Evolutionary conservation across 2,113 vertebrate species (phyloP), one percentile per base, ranked within the genome.

Genomic region (Numenius arquata): DNA sequence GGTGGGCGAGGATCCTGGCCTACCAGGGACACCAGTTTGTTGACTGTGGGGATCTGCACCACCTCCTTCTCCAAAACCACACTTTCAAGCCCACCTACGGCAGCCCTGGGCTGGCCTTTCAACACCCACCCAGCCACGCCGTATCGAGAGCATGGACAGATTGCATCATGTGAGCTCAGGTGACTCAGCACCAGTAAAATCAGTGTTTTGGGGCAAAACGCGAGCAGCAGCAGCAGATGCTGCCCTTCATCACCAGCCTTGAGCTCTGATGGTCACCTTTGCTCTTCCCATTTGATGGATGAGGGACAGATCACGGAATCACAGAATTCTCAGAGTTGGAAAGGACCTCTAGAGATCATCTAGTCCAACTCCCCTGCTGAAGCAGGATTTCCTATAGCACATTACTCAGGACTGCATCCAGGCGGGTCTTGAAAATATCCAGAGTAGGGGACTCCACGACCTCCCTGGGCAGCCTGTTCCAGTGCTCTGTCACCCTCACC

Each of bases 121-220:
- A 12, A 41, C 78, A 52, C 59, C 55, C 62, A 50, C n/a, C 15
- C 1, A 0, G 9, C 15, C 40, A 21, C 0, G 0, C 15, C 0
- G 0, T 29, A 38, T 20, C 2, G 7, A 50, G 12, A n/a, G 41
- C 56, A 19, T 0, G 1, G 48, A 22, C 85, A 71, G 40, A 50
- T 11, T 20, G 11, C 45, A 55, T 3, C n/a, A 22, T 1, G 3
- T 18, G 62, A 61, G 81, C 47, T 66, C 48, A 59, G 53, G 66
- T 5, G 32, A n/a, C 48, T 72, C 70, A 13, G 63, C n/a, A 48
- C 12, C 62, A n/a, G 9, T 10, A 6, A 27, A 21, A 14, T 6
- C n/a, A 43, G 30, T 40, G 20, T 3, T 4, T 61, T 66, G 4
- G 61, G 40, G 34, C 40, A 59, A 74, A 55, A 36, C 1, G 2